Evolutionary conservation across 2,888 invertebrate species (phyloP).

Genomic region (Apeira syringaria): DNA sequence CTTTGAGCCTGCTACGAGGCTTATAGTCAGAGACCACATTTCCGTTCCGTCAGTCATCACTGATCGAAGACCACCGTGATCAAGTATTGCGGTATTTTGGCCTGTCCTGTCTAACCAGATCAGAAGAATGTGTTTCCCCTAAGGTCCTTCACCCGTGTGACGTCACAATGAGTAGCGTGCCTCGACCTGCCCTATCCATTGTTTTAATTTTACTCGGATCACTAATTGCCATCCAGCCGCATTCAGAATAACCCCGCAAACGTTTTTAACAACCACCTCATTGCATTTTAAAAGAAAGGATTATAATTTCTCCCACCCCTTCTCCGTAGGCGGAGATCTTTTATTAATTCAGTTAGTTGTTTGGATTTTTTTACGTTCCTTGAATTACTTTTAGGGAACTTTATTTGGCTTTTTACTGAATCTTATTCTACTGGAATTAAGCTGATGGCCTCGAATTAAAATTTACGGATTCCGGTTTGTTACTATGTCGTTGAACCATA

Average conservation of each 20-base stretch:
- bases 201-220: conserved; percentile 77
- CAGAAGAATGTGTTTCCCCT: too few species aligned
- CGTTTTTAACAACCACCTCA: conserved; percentile 81
- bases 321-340: conserved; percentile 57
- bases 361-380: conserved; percentile 42
- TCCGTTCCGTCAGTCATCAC: too few species aligned
- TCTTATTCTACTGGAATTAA: conserved; percentile 21
- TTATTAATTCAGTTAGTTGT: conserved; percentile 74
- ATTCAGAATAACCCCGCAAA: conserved; percentile 78
- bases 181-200: conserved; percentile 58
- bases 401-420: conserved; percentile 23
- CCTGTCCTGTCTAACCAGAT: too few species aligned
- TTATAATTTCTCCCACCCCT: conserved; percentile 74
- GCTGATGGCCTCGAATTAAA: conserved; percentile 7
- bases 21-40: too few species aligned
- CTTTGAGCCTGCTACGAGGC: too few species aligned
- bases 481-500: too few species aligned
- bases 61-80: too few species aligned
- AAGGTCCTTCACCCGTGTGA: conserved; percentile 27
- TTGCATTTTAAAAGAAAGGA: conserved; percentile 83
- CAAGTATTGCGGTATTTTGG: too few species aligned
- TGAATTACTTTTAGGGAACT: conserved; percentile 36
- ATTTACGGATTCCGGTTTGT: background rate
- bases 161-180: conserved; percentile 51
- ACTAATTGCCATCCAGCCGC: conserved; percentile 77